Base-by-base conservation (phyloP, 2,113 vertebrate genomes). In the Orycteropus afer region DNA sequence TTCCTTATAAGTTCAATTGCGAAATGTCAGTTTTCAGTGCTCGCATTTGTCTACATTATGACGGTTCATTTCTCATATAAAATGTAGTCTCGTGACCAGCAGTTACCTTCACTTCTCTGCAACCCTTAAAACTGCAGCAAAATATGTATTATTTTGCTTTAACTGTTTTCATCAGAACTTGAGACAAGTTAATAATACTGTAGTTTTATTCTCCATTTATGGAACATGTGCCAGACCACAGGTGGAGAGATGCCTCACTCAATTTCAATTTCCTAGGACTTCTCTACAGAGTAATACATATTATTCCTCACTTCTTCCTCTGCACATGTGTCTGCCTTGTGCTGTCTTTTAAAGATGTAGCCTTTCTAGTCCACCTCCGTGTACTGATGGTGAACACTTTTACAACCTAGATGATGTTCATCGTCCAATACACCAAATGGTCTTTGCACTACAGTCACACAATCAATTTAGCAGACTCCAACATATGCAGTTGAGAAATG, bases 21-120 rank as follows among this genome's bases (percentile, higher is more conserved):
- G 34, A 93, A 91, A 96, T 89, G 37, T 3, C 89, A 37, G 15
- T 91, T 93, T 87, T 79, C 55, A 37, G 61, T 86, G 65, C 8
- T 61, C n/a, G 32, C 6, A 12, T 69, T 45, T 0, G 5, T 61
- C 49, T 32, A 85, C 13, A 12, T 71, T 34, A 80, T 37, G 15
- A 23, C 3, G 55, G 76, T n/a, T 86, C 29, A 77, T 86, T 88
- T 86, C 63, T 59, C 77, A 77, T 34, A 53, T 93, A 83, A 81
- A 40, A 89, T 9, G 42, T 47, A 51, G 73, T 55, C 53, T 77
- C 61, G 55, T 51, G 23, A 65, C 29, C 7, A 2, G 47, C 20
- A 42, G 59, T 65, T 55, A 79, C 17, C 11, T 90, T 74, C 29
- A 57, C 59, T 89, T 91, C 63, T 74, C 49, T 13, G 55, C 20